Evolutionary conservation across 2,888 invertebrate genomes (phyloP).

Genomic region (Ophraella communa): DNA sequence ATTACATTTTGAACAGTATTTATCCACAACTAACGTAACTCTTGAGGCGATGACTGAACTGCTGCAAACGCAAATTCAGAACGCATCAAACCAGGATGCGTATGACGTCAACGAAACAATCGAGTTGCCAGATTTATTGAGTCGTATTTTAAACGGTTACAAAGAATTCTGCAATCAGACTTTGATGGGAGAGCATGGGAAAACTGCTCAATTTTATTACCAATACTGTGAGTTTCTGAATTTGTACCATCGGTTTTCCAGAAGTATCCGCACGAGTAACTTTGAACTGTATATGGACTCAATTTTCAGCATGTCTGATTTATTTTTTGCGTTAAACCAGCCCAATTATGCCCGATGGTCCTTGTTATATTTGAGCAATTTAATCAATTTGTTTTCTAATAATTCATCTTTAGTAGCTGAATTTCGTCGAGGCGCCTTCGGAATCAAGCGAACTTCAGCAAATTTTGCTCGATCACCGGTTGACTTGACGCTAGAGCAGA

Average conservation of each 20-base stretch:
- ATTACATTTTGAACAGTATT: constrained; percentile 26
- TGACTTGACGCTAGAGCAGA: constrained; percentile 42
- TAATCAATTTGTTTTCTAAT: constrained; percentile 8
- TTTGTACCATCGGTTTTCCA: constrained; percentile 25
- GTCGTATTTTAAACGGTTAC: constrained; percentile 15
- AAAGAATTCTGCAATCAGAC: constrained; percentile 24
- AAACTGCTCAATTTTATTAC: constrained; percentile 25
- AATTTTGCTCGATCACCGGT: constrained; percentile 39
- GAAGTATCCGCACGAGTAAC: constrained; percentile 25
- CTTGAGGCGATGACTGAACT: constrained; percentile 20
- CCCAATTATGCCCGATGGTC: constrained; percentile 17
- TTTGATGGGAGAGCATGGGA: constrained; percentile 17
- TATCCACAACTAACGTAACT: constrained; percentile 21
- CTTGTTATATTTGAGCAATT: constrained; percentile 13
- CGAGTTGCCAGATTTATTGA: constrained; percentile 19
- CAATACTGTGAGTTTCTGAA: constrained; percentile 22
- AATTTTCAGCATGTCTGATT: constrained; percentile 3
- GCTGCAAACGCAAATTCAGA: constrained; percentile 23
- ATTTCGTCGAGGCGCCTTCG: constrained; percentile 37
- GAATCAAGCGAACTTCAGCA: constrained; percentile 39
- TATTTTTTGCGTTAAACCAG: constrained; percentile 12
- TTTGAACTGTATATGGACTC: constrained; percentile 20
- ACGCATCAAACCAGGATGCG: constrained; percentile 16
- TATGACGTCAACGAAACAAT: constrained; percentile 22
- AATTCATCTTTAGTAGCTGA: constrained; percentile 8